Base-by-base conservation (phyloP, 2,797 vertebrate species). In the Oryzias dopingdopingensis region DNA sequence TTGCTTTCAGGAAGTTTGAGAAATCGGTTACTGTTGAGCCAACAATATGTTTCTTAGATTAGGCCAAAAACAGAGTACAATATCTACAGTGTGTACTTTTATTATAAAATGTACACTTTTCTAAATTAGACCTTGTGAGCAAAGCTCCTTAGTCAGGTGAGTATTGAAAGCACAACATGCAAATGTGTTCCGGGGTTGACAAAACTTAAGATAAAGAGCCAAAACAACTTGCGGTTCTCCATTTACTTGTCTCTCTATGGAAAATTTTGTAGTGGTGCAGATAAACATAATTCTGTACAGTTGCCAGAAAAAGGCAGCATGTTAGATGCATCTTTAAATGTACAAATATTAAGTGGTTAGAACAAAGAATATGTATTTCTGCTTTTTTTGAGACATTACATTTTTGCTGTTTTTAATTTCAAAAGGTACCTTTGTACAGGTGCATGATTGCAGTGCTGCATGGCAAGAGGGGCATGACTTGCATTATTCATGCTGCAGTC, bases 341-440 rank as follows among this genome's bases (percentile, higher is more conserved):
- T 37, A 37, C 10, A 37, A 32, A 32, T 7, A 32, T 32, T 32
- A 26, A 29, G 32, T 12, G 32, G 12, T 12, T 37, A 40, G 65
- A 56, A 52, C 4, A 37, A 57, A 53, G 43, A 64, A 60, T 32
- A 45, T 52, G 45, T 18, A 56, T 51, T 14, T 18, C 18, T 18
- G 18, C 18, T 18, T 17, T 42, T n/a, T 52, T 6, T 20, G 42
- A 53, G 40, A 42, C 0, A 70, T 40, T 14, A 17, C n/a, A 55
- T 50, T 52, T 50, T 44, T 60, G 41, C 52, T 62, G 48, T 12
- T 14, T 42, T 49, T 66, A 47, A 18, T 70, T 72, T 73, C 42
- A 76, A 85, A 84, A 75, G 65, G 37, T 42, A 10, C 32, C 12
- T 37, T 13, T 42, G 3, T 85, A 63, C 76, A 70, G 69, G 76